Conservation (phyloP, 53 echinoderm and acorn worm genomes). For the Mesocentrotus franciscanus region DNA sequence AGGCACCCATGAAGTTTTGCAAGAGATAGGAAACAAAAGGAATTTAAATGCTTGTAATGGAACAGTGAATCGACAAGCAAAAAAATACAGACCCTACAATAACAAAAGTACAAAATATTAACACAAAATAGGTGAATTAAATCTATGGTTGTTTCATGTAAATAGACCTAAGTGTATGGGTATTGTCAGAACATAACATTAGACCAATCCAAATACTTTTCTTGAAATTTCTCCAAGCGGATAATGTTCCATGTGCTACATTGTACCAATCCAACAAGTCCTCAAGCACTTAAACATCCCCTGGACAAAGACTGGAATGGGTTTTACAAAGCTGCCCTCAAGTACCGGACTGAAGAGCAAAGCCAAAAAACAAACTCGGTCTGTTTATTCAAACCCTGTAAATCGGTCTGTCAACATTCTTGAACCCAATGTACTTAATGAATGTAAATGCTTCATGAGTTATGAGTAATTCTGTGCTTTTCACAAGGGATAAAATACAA, state of each 20-base stretch:
- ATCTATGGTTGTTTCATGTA: no score
- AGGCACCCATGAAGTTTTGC: no score
- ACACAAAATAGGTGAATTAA: background rate
- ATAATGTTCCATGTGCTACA: conserved; percentile 34
- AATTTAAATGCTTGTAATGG: no score
- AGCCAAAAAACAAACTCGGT: conserved; percentile 45
- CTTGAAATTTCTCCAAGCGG: background rate
- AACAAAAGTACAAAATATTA: no score
- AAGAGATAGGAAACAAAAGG: no score
- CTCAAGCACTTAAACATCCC: conserved; percentile 27
- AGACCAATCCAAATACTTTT: background rate
- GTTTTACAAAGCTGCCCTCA: conserved; percentile 36
- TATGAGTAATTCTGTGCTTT: background rate
- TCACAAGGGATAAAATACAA: background rate
- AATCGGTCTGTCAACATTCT: conserved; percentile 18
- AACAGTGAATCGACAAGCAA: no score
- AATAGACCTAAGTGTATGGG: no score
- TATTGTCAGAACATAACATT: background rate
- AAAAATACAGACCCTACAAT: background rate
- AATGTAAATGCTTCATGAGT: background rate
- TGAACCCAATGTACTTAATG: conserved; percentile 48
- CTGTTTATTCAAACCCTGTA: conserved; percentile 49
- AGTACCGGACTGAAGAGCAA: conserved; percentile 2
- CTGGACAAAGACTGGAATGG: conserved; percentile 39
- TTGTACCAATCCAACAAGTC: conserved; percentile 20